Conservation (phyloP, 2,113 vertebrate species). For the Neotragus pygmaeus region DNA sequence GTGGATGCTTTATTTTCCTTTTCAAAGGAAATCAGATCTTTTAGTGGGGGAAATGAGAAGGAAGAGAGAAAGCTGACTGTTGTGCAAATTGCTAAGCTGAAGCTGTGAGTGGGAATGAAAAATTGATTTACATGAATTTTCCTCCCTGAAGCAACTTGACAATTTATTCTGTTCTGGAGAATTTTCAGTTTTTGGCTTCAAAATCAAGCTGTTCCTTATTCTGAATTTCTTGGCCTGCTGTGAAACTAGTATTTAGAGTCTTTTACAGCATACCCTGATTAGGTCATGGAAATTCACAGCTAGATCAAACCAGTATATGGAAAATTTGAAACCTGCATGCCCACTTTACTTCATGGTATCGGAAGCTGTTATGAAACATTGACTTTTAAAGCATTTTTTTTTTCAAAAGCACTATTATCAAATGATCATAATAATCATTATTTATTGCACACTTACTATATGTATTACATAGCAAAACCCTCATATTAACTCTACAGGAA, state of each 20-base stretch:
- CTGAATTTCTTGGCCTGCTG: conserved; percentile 61
- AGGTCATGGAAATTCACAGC: conserved; percentile 76
- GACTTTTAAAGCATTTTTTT: background rate
- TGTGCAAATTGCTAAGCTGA: conserved; percentile 58
- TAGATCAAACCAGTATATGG: conserved; percentile 58
- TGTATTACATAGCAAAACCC: background rate
- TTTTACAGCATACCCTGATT: conserved; percentile 56
- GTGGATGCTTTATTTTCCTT: conserved; percentile 44
- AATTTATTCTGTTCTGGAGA: conserved; percentile 67
- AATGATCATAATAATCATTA: background rate
- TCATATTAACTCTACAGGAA: background rate
- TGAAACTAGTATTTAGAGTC: conserved; percentile 61
- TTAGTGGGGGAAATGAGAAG: conserved; percentile 44
- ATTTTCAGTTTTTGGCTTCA: conserved; percentile 62
- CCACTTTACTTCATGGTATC: background rate
- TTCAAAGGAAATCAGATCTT: conserved; percentile 46
- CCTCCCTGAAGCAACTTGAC: conserved; percentile 44
- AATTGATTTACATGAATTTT: conserved; percentile 69
- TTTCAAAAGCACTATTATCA: background rate
- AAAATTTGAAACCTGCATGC: conserved; percentile 60
- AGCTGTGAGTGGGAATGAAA: conserved; percentile 60
- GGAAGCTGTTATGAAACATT: conserved; percentile 18
- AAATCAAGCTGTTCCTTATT: conserved; percentile 67
- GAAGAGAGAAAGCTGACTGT: conserved; percentile 28
- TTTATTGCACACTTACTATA: background rate